phyloP scores from a whole-genome alignment of 37 sponge, comb jelly and placozoan genomes.

The Chondrosia reniformis region DNA sequence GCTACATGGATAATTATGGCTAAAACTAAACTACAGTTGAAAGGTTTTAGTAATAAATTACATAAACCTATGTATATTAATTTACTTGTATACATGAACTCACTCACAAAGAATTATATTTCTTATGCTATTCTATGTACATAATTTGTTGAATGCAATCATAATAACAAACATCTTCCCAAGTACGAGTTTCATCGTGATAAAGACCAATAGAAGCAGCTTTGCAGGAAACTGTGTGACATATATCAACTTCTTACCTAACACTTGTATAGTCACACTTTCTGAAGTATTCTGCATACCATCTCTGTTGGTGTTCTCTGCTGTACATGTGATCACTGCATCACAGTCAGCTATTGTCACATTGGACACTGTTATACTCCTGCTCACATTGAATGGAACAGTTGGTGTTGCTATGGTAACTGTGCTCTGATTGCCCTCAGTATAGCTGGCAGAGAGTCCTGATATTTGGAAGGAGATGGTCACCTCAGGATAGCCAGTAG shows the following conservation, averaged over 20 bases:
- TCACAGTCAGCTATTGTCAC: slow-evolving; percentile 4
- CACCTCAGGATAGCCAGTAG: slow-evolving; percentile 10
- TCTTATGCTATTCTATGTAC: no score
- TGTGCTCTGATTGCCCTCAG: not conserved
- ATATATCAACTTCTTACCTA: not conserved
- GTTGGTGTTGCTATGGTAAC: not conserved
- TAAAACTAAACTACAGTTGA: no score
- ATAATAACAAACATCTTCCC: no score
- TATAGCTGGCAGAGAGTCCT: not conserved
- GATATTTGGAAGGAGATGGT: slow-evolving; percentile 5
- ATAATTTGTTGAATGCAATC: no score
- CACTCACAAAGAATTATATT: no score
- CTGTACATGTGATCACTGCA: slow-evolving; percentile 13
- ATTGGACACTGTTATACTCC: slow-evolving; percentile 13
- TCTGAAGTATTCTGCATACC: not conserved
- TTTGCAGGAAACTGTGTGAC: not conserved
- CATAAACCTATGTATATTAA: no score
- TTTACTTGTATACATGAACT: no score
- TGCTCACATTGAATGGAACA: not conserved
- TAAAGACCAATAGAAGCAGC: no score
- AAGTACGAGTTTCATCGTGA: no score
- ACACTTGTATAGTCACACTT: not conserved
- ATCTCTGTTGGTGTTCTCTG: not conserved
- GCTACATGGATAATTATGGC: no score
- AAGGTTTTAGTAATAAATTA: no score